Percentiles rank a stretch among this genome's conserved stretches.
These are phyloP conservation scores for Stenolophus ochropezus DNA, from an alignment of 2,888 invertebrate species.

Conservation along the genomic window DNA sequence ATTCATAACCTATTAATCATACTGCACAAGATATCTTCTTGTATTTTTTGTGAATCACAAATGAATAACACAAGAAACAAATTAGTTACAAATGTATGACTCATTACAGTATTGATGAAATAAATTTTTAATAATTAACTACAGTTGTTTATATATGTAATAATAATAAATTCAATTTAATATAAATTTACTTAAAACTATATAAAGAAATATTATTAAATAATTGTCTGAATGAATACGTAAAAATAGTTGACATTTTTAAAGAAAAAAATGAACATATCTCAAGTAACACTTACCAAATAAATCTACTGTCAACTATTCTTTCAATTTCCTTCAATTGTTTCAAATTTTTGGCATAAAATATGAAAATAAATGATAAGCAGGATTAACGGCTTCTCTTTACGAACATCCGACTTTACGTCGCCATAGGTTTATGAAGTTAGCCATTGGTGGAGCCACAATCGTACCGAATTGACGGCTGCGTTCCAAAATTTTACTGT, in stretches of 20 bases:
- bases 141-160: neutral
- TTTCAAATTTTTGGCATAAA: slow-evolving; percentile 54
- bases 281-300: slow-evolving; percentile 47
- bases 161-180: neutral
- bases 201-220: slow-evolving; percentile 21
- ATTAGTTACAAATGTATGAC: slow-evolving; percentile 55
- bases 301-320: slow-evolving; percentile 4
- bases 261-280: slow-evolving; percentile 3
- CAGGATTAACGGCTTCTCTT: slow-evolving; percentile 64
- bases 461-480: neutral
- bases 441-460: slow-evolving; percentile 17
- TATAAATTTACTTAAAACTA: neutral
- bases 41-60: slow-evolving; percentile 51
- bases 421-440: slow-evolving; percentile 59
- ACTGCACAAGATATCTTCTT: neutral
- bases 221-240: slow-evolving; percentile 21
- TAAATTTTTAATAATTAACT: slow-evolving; percentile 8
- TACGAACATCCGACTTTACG: slow-evolving; percentile 65
- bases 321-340: slow-evolving; percentile 30
- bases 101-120: slow-evolving; percentile 57
- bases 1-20: slow-evolving; percentile 31
- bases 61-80: slow-evolving; percentile 50
- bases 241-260: slow-evolving; percentile 36
- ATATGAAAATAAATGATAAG: slow-evolving; percentile 59
- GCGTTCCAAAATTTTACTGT: no score